Base-by-base conservation (phyloP, 1,140 invertebrate genomes). In the Galleria mellonella region DNA sequence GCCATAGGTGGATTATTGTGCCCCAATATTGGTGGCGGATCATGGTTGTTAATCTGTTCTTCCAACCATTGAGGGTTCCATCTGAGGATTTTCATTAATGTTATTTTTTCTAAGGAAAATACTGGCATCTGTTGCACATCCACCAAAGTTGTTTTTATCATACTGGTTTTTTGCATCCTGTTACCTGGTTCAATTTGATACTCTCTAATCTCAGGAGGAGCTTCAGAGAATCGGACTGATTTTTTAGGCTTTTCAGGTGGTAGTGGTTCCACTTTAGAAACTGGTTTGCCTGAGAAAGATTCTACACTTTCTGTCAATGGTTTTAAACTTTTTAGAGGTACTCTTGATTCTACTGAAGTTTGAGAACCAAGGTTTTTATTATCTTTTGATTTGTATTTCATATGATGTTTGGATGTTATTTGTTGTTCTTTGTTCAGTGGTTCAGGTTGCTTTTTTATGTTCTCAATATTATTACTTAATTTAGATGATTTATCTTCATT, bases 51-150 rank as follows among this genome's bases (percentile, higher is more conserved):
- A 5, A 65, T 47, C 54, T 83, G 76, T 56, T 82, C 76, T 32
- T 70, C 54, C 9, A 85, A 52, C 78, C 81, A 84, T 10, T 74
- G 66, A 6, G 75, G 69, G 54, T 79, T 83, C 78, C 81, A 83
- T 8, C 65, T 49, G 3, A 85, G 59, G 41, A 83, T 72, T 62
- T 67, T 83, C 51, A 77, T 78, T 10, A 85, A 36, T 13, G 65
- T 73, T 32, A 71, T 54, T 44, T 79, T 81, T 51, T 77, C 71
- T 28, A 77, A 45, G 28, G 81, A 81, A 51, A 68, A 74, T 13
- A 66, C 38, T 13, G 69, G 70, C 40, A 56, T 60, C 30, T 69
- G 57, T 9, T 47, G 55, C 10, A 49, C 38, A 33, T 74, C 68
- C 5, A 81, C 42, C 23, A 77, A 49, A 37, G 62, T 44, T 9